Conservation (phyloP, 2,888 invertebrate species). For the Troides aeacus region DNA sequence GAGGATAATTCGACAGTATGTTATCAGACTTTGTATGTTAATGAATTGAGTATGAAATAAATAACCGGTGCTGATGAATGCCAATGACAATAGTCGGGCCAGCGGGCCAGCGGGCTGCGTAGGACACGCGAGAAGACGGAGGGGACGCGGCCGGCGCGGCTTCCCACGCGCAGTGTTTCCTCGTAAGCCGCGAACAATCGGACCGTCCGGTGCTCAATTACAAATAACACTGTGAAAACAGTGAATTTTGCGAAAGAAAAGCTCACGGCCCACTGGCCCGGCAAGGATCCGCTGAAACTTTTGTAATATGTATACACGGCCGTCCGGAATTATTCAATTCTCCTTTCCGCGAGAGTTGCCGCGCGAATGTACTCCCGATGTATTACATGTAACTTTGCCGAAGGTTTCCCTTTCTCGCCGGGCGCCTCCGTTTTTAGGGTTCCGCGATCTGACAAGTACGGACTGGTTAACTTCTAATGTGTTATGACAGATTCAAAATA, state of each 20-base stretch:
- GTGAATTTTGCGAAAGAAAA: constrained; percentile 39
- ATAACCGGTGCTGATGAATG: neutral
- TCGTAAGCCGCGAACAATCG: constrained; percentile 39
- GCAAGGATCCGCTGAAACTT: constrained; percentile 42
- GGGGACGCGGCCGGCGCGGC: constrained; percentile 38
- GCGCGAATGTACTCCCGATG: constrained; percentile 23
- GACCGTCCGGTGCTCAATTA: constrained; percentile 42
- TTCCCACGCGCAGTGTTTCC: constrained; percentile 45
- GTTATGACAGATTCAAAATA: neutral
- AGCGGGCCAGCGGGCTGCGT: constrained; percentile 1
- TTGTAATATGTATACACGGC: constrained; percentile 32
- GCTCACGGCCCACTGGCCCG: constrained; percentile 40
- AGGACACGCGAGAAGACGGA: constrained; percentile 38
- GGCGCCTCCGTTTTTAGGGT: constrained; percentile 21
- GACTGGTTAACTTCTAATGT: neutral
- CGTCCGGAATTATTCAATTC: constrained; percentile 29
- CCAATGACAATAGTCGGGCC: neutral
- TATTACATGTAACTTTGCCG: constrained; percentile 26
- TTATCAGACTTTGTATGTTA: too few relatives aligned
- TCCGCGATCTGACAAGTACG: constrained; percentile 1
- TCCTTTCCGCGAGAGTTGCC: constrained; percentile 27
- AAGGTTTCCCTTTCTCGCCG: constrained; percentile 17
- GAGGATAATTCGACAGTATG: too few relatives aligned
- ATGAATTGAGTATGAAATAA: neutral
- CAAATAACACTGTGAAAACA: constrained; percentile 39